These are phyloP conservation scores for Cichladusa arquata DNA, from an alignment of 2,113 vertebrate species.

Conservation along the genomic window DNA sequence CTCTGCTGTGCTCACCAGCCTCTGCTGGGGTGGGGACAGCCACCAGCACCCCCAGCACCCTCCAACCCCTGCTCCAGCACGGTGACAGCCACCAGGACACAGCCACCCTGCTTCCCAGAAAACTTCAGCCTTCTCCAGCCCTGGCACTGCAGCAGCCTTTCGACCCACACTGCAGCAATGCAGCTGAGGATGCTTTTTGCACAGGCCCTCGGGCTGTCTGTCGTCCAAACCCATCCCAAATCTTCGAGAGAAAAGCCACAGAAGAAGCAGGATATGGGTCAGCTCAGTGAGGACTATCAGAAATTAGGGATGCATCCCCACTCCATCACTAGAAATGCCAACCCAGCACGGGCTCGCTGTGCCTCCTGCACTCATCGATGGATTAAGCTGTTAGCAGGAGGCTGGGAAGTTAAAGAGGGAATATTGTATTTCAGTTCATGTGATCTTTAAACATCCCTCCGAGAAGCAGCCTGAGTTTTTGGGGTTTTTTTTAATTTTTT, in stretches of 20 bases:
- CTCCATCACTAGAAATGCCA: neutral
- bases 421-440: conserved; percentile 37
- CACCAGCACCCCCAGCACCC: neutral
- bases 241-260: neutral
- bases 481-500: neutral
- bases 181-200: neutral
- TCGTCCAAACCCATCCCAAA: neutral
- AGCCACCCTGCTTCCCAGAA: neutral
- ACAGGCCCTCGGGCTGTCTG: neutral
- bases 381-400: conserved; percentile 45
- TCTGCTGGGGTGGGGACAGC: neutral
- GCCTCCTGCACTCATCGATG: neutral
- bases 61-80: neutral
- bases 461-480: neutral
- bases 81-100: neutral
- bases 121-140: neutral
- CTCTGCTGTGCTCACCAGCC: neutral
- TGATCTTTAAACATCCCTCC: neutral
- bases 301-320: neutral
- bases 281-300: neutral
- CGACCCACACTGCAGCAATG: neutral
- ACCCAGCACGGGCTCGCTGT: neutral
- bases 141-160: neutral
- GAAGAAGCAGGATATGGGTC: neutral
- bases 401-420: conserved; percentile 26